phyloP scores from a whole-genome alignment of 2,888 invertebrate species.

The Vandiemenella viatica region DNA sequence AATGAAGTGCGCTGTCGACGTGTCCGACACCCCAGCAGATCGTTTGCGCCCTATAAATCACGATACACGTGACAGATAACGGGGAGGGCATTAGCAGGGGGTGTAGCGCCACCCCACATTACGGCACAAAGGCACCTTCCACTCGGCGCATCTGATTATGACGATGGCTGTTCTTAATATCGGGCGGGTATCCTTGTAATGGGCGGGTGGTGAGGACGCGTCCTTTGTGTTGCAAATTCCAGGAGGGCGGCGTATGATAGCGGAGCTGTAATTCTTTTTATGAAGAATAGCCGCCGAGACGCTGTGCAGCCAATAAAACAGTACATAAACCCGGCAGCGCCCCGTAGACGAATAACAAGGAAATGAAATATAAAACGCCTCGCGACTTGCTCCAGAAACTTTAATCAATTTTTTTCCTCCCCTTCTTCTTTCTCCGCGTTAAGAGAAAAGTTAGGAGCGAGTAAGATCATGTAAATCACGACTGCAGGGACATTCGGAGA shows the following conservation, averaged over 20 bases:
- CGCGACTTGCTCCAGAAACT: background rate
- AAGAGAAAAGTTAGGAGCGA: background rate
- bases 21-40: too few relatives aligned
- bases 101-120: too few relatives aligned
- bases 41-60: too few relatives aligned
- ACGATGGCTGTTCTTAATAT: background rate
- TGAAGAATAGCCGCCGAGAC: background rate
- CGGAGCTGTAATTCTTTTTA: background rate
- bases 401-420: background rate
- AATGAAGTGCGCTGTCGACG: too few relatives aligned
- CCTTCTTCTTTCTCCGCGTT: too few relatives aligned
- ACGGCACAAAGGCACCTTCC: too few relatives aligned
- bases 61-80: too few relatives aligned
- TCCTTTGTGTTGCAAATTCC: background rate
- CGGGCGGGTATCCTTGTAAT: background rate
- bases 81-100: too few relatives aligned
- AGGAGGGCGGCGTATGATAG: background rate
- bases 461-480: background rate
- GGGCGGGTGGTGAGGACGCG: background rate
- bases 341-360: background rate
- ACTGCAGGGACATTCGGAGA: background rate
- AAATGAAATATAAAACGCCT: background rate
- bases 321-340: background rate
- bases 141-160: background rate
- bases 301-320: background rate